A percentile compares a stretch with the other conserved stretches of the same genome.
Evolutionary conservation across 2,113 vertebrate genomes (phyloP).

Genomic region (Semnopithecus entellus): DNA sequence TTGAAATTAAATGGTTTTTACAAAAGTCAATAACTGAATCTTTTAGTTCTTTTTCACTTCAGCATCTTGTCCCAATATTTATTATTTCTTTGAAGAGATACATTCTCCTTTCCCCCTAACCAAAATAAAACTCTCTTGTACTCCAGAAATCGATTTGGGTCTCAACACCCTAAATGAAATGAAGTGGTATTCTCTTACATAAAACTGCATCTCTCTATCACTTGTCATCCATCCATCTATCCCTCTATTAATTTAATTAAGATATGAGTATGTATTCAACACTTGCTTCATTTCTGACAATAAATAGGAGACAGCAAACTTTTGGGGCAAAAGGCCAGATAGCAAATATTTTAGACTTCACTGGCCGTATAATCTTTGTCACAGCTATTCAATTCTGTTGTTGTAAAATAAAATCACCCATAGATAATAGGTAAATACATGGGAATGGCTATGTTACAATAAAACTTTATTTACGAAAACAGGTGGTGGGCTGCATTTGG

Average conservation of each 20-base stretch:
- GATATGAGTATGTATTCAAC: background rate
- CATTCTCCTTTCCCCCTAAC: background rate
- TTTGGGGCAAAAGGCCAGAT: background rate
- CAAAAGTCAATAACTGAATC: background rate
- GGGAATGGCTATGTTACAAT: background rate
- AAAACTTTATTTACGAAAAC: background rate
- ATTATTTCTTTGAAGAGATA: background rate
- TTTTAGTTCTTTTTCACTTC: background rate
- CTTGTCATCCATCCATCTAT: background rate
- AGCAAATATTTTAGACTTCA: conserved; percentile 7
- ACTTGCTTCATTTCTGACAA: background rate
- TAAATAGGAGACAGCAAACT: background rate
- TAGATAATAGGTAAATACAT: background rate
- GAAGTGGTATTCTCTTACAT: background rate
- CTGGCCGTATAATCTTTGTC: background rate
- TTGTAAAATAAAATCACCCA: background rate
- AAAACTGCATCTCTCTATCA: background rate
- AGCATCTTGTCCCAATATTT: background rate
- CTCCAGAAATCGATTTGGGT: background rate
- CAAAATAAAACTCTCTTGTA: background rate
- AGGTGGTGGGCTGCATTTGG: background rate
- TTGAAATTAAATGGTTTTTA: conserved; percentile 13
- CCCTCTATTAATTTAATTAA: conserved; percentile 27
- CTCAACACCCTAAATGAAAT: background rate
- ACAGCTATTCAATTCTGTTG: background rate